Evolutionary conservation across 2,888 invertebrate species (phyloP).

Genomic region (Ophion costatus): DNA sequence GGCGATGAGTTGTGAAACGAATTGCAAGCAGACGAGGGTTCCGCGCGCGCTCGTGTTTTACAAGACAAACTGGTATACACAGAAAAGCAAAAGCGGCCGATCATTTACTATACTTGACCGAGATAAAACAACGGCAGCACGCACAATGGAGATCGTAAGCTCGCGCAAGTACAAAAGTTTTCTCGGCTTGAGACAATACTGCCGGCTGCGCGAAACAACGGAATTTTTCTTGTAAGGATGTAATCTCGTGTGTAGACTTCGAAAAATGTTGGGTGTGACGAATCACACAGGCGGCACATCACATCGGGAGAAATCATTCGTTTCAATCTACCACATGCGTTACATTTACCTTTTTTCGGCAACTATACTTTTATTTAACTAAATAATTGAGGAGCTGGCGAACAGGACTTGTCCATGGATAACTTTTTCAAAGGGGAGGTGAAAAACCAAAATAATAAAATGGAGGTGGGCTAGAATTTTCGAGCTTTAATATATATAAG

Average conservation of each 20-base stretch:
- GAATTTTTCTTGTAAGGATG: constrained; percentile 59
- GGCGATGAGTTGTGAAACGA: constrained; percentile 66
- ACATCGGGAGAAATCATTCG: constrained; percentile 33
- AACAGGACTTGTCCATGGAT: too few relatives aligned
- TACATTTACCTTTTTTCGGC: not conserved
- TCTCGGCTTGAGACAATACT: constrained; percentile 75
- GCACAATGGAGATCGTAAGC: constrained; percentile 48
- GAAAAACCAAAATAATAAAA: too few relatives aligned
- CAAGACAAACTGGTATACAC: not conserved
- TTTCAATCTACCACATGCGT: not conserved
- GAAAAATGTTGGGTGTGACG: constrained; percentile 37
- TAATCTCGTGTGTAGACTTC: constrained; percentile 18
- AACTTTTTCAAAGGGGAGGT: too few relatives aligned
- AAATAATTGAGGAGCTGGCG: too few relatives aligned
- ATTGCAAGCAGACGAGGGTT: constrained; percentile 54
- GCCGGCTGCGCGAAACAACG: constrained; percentile 62
- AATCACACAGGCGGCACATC: constrained; percentile 41
- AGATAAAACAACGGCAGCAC: constrained; percentile 70
- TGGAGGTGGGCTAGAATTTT: too few relatives aligned
- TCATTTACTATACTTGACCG: constrained; percentile 1
- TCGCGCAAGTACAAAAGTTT: constrained; percentile 58
- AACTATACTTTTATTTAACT: not conserved
- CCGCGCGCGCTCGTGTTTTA: constrained; percentile 3
- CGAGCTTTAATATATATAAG: too few relatives aligned
- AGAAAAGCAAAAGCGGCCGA: constrained; percentile 33